A percentile compares a stretch with the other conserved stretches of the same genome.
Evolutionary conservation across 2,797 vertebrate species (phyloP).

Genomic region (Acanthurus tractus): DNA sequence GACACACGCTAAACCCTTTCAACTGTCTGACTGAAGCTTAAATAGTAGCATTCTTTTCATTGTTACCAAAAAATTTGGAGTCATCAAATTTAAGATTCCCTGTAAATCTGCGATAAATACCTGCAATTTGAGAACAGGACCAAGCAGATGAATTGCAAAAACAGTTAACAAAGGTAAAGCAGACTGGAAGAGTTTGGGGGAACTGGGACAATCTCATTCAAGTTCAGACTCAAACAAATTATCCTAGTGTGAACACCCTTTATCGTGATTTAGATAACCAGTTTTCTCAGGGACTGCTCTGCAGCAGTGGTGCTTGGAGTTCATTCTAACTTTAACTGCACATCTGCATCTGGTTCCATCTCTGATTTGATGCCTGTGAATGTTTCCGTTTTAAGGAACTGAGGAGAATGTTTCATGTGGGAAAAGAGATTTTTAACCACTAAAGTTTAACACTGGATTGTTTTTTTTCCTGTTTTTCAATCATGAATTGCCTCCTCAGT

Average conservation of each 20-base stretch:
- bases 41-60: neutral
- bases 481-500: neutral
- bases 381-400: slow-evolving; percentile 24
- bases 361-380: slow-evolving; percentile 12
- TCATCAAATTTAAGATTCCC: neutral
- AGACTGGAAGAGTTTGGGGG: neutral
- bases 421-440: neutral
- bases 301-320: slow-evolving; percentile 2
- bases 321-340: slow-evolving; percentile 19
- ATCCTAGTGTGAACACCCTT: neutral
- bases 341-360: slow-evolving; percentile 38
- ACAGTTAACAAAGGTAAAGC: neutral
- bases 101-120: neutral
- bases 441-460: neutral
- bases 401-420: slow-evolving; percentile 27
- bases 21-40: neutral
- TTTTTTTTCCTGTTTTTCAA: slow-evolving; percentile 2
- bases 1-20: neutral
- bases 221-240: slow-evolving; percentile 6
- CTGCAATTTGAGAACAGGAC: neutral
- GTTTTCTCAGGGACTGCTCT: slow-evolving; percentile 5
- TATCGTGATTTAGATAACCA: neutral
- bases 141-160: neutral
- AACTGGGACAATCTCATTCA: neutral
- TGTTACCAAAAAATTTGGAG: neutral